Evolutionary conservation across 53 echinoderm and acorn worm genomes (phyloP).

Genomic region (Paracentrotus lividus): DNA sequence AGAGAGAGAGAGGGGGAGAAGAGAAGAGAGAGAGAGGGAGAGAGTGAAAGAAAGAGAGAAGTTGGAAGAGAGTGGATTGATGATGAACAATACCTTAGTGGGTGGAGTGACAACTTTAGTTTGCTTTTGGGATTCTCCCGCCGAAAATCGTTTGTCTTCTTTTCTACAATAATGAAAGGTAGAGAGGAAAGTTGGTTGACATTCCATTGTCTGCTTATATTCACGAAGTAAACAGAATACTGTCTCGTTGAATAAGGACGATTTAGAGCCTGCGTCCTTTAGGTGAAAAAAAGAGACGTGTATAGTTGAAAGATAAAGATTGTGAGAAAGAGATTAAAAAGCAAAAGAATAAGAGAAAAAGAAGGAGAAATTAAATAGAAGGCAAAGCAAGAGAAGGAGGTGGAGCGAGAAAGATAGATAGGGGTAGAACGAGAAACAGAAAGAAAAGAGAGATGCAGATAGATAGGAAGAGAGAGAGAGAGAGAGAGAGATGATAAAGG

Average conservation of each 20-base stretch:
- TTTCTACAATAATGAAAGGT: conserved; percentile 46
- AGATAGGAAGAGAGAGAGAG: too few relatives aligned
- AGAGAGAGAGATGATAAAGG: too few relatives aligned
- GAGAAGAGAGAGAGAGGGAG: background rate
- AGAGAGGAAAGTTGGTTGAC: conserved; percentile 55
- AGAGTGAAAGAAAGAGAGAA: background rate
- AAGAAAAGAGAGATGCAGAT: too few relatives aligned
- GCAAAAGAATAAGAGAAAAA: background rate
- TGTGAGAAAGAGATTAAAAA: background rate
- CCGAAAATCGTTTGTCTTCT: conserved; percentile 72
- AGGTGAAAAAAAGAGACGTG: background rate
- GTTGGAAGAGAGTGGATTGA: background rate
- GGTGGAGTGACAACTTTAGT: conserved; percentile 67
- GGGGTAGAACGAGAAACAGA: too few relatives aligned
- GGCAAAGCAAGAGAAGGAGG: background rate
- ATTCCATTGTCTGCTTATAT: conserved; percentile 60
- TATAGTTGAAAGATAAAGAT: background rate
- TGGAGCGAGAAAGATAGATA: background rate
- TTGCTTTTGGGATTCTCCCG: conserved; percentile 55
- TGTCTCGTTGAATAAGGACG: conserved; percentile 18
- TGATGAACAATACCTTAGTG: conserved; percentile 58
- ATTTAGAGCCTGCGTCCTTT: background rate
- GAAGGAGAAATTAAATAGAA: background rate
- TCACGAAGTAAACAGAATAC: conserved; percentile 53
- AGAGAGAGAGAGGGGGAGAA: background rate